Evolutionary conservation across 2,888 invertebrate species (phyloP), one percentile per base, ranked within the genome.

Genomic region (Zaprionus bogoriensis): DNA sequence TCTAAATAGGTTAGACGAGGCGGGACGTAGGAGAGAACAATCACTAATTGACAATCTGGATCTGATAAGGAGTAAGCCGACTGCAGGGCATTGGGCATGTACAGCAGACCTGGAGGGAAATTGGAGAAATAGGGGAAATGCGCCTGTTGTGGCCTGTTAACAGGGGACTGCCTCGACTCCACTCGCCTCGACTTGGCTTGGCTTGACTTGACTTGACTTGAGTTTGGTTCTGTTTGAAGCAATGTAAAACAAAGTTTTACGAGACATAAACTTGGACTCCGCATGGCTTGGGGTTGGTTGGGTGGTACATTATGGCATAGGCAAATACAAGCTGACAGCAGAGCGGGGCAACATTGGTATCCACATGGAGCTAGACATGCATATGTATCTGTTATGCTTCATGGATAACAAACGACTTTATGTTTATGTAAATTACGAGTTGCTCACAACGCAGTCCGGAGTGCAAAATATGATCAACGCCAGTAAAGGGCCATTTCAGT

Each of bases 391-490:
- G 42, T 67, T 61, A 62, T 61, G 68, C 51, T 61, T 32, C 55
- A 60, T 64, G 69, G 66, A 75, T 74, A 76, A 80, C 73, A 62
- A 67, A 64, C 60, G 80, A 82, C 77, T 80, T 86, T 82, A 83
- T 80, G 80, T 73, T 83, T 86, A 86, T 83, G 80, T 76, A 86
- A 86, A 86, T 86, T 51, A 61, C 66, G 64, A 55, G 46, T 68
- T n/a, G n/a, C n/a, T n/a, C n/a, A 79, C 65, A 83, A 59, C 52
- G 55, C 48, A 78, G 67, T 68, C 65, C 83, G 80, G 87, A 80
- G 80, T 80, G 80, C 87, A 77, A 86, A 80, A 79, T 86, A 80
- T 79, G 83, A 80, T 80, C 80, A 71, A 61, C 60, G 62, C 46
- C 62, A 41, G 57, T 66, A 66, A 63, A 52, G 62, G 39, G 46